Percentiles rank a stretch among this genome's conserved stretches.
Conservation (phyloP, 1,140 invertebrate genomes). For the Neodiprion virginianus region DNA sequence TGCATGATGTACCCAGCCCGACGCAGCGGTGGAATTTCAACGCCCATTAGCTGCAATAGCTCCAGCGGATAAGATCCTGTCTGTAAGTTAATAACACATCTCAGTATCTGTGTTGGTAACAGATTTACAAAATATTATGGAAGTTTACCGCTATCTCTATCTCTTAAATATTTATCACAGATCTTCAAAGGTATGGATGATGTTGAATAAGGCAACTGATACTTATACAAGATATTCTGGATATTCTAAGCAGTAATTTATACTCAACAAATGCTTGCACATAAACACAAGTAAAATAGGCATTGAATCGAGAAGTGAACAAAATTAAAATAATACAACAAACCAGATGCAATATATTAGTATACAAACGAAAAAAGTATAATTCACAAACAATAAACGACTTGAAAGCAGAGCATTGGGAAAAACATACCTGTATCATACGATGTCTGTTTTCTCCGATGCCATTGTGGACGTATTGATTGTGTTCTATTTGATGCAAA, state of each 20-base stretch:
- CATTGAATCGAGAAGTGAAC: too few species aligned
- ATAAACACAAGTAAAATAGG: too few species aligned
- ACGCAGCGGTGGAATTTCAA: constrained; percentile 46
- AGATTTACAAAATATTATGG: not conserved
- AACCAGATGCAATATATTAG: too few species aligned
- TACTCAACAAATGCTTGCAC: too few species aligned
- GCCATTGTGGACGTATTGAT: constrained; percentile 40
- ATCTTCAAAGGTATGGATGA: not conserved
- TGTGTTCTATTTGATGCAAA: constrained; percentile 45
- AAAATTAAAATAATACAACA: too few species aligned
- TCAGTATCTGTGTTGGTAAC: not conserved
- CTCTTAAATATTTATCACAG: not conserved
- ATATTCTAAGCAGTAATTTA: too few species aligned
- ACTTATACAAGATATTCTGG: too few species aligned
- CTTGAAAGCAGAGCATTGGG: constrained; percentile 23
- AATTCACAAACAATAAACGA: not conserved
- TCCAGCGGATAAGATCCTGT: constrained; percentile 48
- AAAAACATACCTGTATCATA: constrained; percentile 46
- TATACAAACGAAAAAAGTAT: too few species aligned
- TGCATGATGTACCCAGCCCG: constrained; percentile 42
- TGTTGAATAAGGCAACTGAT: not conserved
- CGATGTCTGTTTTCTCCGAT: constrained; percentile 45
- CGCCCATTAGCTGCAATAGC: constrained; percentile 49
- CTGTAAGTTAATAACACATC: constrained; percentile 14
- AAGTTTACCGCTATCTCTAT: not conserved